Conservation (phyloP, 2,113 vertebrate genomes). For the Nestor notabilis region DNA sequence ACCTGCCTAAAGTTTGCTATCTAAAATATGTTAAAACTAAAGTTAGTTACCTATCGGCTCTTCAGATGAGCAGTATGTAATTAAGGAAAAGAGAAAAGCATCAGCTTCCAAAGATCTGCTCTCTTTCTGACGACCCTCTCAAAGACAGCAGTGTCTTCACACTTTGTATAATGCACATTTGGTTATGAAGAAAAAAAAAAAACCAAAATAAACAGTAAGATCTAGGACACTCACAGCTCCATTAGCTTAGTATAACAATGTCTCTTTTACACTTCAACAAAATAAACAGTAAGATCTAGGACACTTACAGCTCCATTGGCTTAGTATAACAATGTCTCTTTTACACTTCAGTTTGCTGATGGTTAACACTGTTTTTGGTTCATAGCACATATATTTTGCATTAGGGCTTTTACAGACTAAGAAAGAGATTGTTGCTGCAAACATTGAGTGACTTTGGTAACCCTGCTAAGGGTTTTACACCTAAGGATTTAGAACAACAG, state of each 20-base stretch:
- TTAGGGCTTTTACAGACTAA: background rate
- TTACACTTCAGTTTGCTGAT: background rate
- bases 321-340: background rate
- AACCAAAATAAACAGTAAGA: background rate
- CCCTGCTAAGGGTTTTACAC: background rate
- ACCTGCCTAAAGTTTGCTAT: background rate
- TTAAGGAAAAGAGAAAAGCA: background rate
- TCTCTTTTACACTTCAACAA: background rate
- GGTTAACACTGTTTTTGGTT: background rate
- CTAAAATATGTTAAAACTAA: background rate
- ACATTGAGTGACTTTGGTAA: background rate
- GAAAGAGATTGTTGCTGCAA: background rate
- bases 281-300: background rate
- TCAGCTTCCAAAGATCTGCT: background rate
- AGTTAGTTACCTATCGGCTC: background rate
- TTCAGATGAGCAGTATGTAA: background rate
- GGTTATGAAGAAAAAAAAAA: background rate
- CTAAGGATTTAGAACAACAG: background rate
- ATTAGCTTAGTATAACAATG: background rate
- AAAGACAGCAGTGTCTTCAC: fast-evolving
- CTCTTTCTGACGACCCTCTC: background rate
- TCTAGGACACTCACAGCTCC: background rate
- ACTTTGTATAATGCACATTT: background rate
- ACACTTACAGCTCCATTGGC: background rate
- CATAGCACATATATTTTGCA: background rate